These are phyloP conservation scores for Apis cerana DNA, from an alignment of 1,140 invertebrate species.

Conservation along the genomic window DNA sequence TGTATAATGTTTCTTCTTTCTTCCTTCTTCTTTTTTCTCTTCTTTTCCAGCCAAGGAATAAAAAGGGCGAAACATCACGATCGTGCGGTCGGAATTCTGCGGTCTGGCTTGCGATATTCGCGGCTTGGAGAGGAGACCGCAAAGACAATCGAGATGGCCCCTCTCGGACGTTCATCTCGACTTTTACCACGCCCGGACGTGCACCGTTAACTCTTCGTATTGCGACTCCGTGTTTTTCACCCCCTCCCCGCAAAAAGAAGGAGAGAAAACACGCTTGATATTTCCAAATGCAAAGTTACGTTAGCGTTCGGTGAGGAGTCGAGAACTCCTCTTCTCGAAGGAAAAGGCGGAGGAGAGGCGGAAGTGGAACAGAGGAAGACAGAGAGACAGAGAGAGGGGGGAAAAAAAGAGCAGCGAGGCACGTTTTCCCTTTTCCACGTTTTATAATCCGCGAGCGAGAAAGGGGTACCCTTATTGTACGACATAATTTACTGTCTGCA, in stretches of 20 bases:
- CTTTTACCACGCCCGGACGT: constrained; percentile 29
- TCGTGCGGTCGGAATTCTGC: constrained; percentile 47
- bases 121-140: constrained; percentile 21
- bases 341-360: not conserved
- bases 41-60: constrained; percentile 4
- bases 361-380: not conserved
- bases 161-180: constrained; percentile 30
- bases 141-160: constrained; percentile 49
- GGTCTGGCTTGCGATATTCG: constrained; percentile 44
- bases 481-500: constrained; percentile 81
- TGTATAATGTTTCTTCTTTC: no score
- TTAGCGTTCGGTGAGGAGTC: no score
- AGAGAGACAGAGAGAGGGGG: not conserved
- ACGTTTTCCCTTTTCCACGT: constrained; percentile 50
- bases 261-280: no score
- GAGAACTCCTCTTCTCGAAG: no score
- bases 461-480: constrained; percentile 73
- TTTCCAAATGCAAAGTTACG: no score
- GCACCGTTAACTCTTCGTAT: constrained; percentile 36
- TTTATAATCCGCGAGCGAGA: constrained; percentile 66
- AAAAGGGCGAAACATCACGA: constrained; percentile 42
- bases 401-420: constrained; percentile 35
- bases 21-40: no score
- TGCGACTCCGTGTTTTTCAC: not conserved
- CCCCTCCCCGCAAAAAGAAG: no score